phyloP scores from a whole-genome alignment of 2,113 vertebrate species.

The Anhinga rufa region DNA sequence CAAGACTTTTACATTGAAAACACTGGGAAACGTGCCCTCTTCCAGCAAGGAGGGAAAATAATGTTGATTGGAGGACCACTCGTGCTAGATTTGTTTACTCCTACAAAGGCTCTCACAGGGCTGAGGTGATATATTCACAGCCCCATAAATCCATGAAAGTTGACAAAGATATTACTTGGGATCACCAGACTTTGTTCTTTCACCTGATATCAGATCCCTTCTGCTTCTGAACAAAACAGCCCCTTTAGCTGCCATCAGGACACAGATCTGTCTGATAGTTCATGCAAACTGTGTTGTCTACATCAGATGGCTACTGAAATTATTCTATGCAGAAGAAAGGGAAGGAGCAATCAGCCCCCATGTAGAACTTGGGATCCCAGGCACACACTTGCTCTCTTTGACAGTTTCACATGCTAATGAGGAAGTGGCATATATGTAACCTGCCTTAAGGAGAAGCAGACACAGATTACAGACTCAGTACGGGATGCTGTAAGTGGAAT shows the following conservation, averaged over 20 bases:
- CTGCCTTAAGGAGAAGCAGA: not conserved
- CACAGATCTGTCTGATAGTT: not conserved
- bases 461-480: not conserved
- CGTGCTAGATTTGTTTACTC: not conserved
- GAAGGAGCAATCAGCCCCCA: not conserved
- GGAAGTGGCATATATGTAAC: not conserved
- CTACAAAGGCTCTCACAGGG: not conserved
- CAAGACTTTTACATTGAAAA: not conserved
- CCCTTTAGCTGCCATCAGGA: not conserved
- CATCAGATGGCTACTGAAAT: not conserved
- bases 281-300: accelerated
- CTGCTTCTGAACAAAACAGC: not conserved
- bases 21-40: not conserved
- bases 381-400: accelerated
- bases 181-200: not conserved
- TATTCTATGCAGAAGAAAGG: not conserved
- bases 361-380: accelerated
- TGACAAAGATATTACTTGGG: not conserved
- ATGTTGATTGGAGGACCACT: not conserved
- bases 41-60: not conserved
- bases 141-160: not conserved
- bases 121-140: not conserved
- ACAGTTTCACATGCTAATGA: not conserved
- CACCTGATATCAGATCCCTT: not conserved
- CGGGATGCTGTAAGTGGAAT: not conserved